Evolutionary conservation across 1,140 invertebrate species (phyloP).

Genomic region (Meloidogyne floridensis): DNA sequence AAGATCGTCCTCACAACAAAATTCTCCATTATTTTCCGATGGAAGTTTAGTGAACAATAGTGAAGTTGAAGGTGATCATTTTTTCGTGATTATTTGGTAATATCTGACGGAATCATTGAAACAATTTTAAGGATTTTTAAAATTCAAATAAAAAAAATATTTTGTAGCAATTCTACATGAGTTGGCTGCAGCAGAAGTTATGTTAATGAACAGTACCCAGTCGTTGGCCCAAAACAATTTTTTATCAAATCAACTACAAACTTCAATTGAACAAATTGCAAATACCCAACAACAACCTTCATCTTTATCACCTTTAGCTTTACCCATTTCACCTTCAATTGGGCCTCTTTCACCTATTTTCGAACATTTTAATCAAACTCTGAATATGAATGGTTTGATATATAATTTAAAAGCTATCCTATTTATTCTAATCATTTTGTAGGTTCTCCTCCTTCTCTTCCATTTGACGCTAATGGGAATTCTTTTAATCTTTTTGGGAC

Average conservation of each 20-base stretch:
- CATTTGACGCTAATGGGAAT: background rate
- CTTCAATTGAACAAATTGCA: too few relatives aligned
- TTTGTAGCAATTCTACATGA: conserved; percentile 20
- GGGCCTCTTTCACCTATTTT: background rate
- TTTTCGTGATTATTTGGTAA: background rate
- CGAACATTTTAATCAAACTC: conserved; percentile 3
- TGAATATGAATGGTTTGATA: background rate
- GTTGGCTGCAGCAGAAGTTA: conserved; percentile 8
- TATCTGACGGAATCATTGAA: too few relatives aligned
- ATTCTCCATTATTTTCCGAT: background rate
- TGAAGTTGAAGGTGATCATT: background rate
- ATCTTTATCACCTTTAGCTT: background rate
- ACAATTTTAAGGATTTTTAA: too few relatives aligned
- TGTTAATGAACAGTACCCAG: background rate
- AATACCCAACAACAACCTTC: too few relatives aligned
- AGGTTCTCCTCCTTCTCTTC: background rate
- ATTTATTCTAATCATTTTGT: background rate
- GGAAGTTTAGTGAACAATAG: background rate
- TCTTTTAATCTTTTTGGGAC: background rate
- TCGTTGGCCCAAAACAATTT: background rate
- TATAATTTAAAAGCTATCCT: background rate
- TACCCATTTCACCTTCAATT: too few relatives aligned
- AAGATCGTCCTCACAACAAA: background rate
- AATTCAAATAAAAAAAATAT: background rate
- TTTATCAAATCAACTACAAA: background rate